phyloP scores from a whole-genome alignment of 2,888 invertebrate species.

The Synanthedon vespiformis region DNA sequence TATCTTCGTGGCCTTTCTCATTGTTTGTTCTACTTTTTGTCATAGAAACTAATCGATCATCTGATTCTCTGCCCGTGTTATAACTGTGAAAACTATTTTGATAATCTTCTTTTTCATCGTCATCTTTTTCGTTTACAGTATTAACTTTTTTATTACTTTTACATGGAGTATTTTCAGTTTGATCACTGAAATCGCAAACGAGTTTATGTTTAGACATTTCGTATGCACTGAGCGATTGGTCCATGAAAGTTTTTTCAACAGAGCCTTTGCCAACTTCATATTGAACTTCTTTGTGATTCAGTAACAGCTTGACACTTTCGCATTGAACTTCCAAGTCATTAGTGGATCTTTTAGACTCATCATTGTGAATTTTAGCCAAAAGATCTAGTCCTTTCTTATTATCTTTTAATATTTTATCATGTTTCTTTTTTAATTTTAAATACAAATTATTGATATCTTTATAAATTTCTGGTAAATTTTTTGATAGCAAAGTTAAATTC shows the following conservation, averaged over 20 bases:
- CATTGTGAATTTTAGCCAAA: constrained; percentile 41
- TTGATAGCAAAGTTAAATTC: constrained; percentile 38
- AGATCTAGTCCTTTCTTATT: constrained; percentile 33
- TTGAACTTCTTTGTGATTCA: neutral
- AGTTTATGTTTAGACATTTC: neutral
- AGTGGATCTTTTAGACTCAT: constrained; percentile 10
- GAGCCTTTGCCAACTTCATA: neutral
- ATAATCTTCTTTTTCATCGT: neutral
- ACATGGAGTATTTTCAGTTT: neutral
- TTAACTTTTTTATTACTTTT: too few species aligned
- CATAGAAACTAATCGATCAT: too few species aligned
- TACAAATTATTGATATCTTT: constrained; percentile 42
- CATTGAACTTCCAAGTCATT: neutral
- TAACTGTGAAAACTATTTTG: neutral
- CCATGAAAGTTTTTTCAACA: neutral
- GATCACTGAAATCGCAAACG: neutral
- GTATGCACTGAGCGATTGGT: neutral
- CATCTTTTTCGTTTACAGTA: neutral
- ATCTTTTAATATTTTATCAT: constrained; percentile 25
- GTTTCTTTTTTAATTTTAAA: constrained; percentile 34
- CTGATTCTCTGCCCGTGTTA: constrained; percentile 8
- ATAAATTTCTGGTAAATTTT: constrained; percentile 29
- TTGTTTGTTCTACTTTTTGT: neutral
- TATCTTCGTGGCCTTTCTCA: neutral
- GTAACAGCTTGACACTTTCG: neutral